These are phyloP conservation scores for Coregonus suidteri DNA, from an alignment of 2,797 vertebrate genomes.

Conservation along the genomic window DNA sequence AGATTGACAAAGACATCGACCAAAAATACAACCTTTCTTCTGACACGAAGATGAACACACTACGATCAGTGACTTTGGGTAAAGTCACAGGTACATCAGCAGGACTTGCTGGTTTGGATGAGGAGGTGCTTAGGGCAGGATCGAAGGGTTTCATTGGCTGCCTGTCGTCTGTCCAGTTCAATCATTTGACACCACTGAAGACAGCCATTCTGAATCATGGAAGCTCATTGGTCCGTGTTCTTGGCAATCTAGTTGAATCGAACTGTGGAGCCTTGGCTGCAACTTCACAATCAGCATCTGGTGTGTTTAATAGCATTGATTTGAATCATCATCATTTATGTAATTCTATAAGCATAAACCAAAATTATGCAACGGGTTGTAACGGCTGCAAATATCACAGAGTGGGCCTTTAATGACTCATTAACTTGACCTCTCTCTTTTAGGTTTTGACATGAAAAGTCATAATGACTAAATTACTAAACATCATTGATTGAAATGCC, in stretches of 20 bases:
- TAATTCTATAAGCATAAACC: background rate
- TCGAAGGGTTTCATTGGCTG: constrained; percentile 81
- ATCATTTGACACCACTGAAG: constrained; percentile 83
- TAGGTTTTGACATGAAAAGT: background rate
- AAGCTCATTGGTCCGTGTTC: constrained; percentile 73
- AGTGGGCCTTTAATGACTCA: background rate
- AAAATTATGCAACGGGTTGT: background rate
- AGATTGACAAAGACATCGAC: constrained; percentile 81
- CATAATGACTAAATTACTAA: background rate
- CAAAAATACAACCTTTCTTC: constrained; percentile 80
- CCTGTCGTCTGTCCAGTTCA: constrained; percentile 85
- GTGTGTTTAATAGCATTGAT: constrained; percentile 52
- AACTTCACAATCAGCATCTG: constrained; percentile 79
- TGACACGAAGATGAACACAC: constrained; percentile 76
- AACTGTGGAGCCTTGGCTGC: constrained; percentile 74
- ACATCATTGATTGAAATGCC: background rate
- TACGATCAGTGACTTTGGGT: constrained; percentile 81
- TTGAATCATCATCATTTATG: background rate
- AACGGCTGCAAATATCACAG: background rate
- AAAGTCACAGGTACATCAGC: constrained; percentile 77
- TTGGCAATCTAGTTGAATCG: constrained; percentile 76
- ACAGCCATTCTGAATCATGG: constrained; percentile 79
- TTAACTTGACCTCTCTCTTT: background rate
- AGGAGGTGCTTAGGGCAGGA: constrained; percentile 78
- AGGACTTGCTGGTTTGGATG: constrained; percentile 73